A percentile compares a stretch with the other conserved stretches of the same genome.
These are phyloP conservation scores for Trichacis sp. DNA, from an alignment of 2,888 invertebrate species.

Conservation along the genomic window DNA sequence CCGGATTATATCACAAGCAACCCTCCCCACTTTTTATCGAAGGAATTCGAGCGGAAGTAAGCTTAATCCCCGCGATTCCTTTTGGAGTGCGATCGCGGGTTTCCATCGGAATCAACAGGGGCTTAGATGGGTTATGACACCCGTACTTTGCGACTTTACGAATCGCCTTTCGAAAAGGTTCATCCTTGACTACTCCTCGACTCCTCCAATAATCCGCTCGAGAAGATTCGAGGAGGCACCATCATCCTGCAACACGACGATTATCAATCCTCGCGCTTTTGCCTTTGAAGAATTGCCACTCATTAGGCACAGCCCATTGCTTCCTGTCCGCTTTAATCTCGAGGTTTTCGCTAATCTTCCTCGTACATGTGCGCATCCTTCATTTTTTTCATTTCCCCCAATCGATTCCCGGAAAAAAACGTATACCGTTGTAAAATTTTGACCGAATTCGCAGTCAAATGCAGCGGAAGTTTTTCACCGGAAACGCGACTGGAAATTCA, in stretches of 20 bases:
- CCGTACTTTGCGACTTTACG: slow-evolving; percentile 45
- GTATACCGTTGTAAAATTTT: no score
- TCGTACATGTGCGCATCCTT: slow-evolving; percentile 10
- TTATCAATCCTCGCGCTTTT: slow-evolving; percentile 25
- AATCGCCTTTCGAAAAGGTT: slow-evolving; percentile 35
- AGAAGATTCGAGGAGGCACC: slow-evolving; percentile 21
- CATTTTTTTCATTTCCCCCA: slow-evolving; percentile 5
- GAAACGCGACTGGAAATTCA: no score
- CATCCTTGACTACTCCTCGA: slow-evolving; percentile 24
- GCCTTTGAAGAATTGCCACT: slow-evolving; percentile 32
- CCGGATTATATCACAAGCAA: slow-evolving; percentile 58
- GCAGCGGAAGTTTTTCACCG: no score
- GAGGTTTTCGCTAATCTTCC: slow-evolving; percentile 17
- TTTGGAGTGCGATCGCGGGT: slow-evolving; percentile 55
- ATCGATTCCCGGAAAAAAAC: no score
- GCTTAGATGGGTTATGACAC: slow-evolving; percentile 64
- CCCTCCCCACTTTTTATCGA: slow-evolving; percentile 53
- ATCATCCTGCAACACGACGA: slow-evolving; percentile 30
- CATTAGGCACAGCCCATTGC: slow-evolving; percentile 25
- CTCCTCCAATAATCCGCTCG: slow-evolving; percentile 31
- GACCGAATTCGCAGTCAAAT: no score
- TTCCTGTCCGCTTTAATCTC: slow-evolving; percentile 13
- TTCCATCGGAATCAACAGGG: slow-evolving; percentile 56
- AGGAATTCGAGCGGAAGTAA: slow-evolving; percentile 62
- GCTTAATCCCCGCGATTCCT: slow-evolving; percentile 62